Conservation (phyloP, 2,888 invertebrate species). For the Drosophila nigricruria region DNA sequence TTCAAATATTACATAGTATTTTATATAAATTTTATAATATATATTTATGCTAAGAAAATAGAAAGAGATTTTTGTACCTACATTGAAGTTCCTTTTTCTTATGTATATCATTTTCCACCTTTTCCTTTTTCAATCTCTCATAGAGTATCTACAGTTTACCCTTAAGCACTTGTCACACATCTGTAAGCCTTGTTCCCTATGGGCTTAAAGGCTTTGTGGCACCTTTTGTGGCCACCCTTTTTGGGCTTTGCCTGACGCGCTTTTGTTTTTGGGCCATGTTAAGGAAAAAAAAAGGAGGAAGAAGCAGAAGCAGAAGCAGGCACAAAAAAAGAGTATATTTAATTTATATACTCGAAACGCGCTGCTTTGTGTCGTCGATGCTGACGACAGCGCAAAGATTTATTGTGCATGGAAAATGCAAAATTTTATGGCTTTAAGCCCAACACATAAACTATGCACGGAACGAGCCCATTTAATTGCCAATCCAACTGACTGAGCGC, state of each 20-base stretch:
- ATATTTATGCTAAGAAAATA: too few species aligned
- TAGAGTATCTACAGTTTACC: conserved; percentile 36
- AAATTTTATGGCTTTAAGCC: conserved; percentile 57
- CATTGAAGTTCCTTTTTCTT: not conserved
- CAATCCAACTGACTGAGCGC: conserved; percentile 53
- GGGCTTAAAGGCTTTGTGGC: conserved; percentile 71
- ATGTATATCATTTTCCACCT: not conserved
- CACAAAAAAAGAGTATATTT: conserved; percentile 30
- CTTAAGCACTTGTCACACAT: not conserved
- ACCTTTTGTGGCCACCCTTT: conserved; percentile 46
- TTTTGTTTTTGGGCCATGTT: conserved; percentile 49
- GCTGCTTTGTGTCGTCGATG: conserved; percentile 44
- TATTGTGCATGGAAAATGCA: conserved; percentile 56
- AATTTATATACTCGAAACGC: conserved; percentile 33
- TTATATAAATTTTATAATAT: too few species aligned
- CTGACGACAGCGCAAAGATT: conserved; percentile 68
- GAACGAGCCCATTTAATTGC: conserved; percentile 66
- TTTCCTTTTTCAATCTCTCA: not conserved
- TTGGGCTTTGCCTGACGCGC: conserved; percentile 21
- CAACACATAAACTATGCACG: conserved; percentile 41
- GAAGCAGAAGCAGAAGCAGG: too few species aligned
- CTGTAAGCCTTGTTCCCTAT: conserved; percentile 17
- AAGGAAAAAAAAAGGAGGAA: not conserved
- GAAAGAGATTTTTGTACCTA: too few species aligned
- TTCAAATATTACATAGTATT: too few species aligned